Evolutionary conservation across 2,888 invertebrate genomes (phyloP).

Genomic region (Plagodis dolabraria): DNA sequence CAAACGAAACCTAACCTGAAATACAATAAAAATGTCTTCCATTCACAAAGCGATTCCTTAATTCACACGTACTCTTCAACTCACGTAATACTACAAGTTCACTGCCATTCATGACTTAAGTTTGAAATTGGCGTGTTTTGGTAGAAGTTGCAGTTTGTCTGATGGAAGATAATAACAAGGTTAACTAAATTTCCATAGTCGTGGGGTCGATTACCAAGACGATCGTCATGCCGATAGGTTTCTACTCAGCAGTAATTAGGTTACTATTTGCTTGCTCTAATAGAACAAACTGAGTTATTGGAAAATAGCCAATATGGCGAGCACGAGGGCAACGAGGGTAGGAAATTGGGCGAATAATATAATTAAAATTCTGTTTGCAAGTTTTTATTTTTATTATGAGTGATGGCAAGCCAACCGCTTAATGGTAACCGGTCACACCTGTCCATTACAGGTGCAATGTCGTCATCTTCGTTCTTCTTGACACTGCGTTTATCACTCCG

Average conservation of each 20-base stretch:
- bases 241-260: conserved; percentile 50
- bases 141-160: neutral
- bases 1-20: no score
- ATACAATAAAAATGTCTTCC: neutral
- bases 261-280: conserved; percentile 50
- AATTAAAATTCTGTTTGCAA: no score
- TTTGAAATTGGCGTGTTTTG: neutral
- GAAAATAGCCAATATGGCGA: neutral
- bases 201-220: conserved; percentile 60
- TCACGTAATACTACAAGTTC: neutral
- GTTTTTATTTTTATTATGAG: no score
- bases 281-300: conserved; percentile 35
- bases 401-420: no score
- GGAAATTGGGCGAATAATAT: no score
- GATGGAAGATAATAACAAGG: conserved; percentile 32
- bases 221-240: conserved; percentile 54
- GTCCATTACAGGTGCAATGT: no score
- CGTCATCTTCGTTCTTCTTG: no score
- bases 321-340: neutral
- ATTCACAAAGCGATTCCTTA: neutral
- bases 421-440: no score
- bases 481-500: no score
- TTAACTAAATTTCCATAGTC: conserved; percentile 68
- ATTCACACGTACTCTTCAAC: neutral
- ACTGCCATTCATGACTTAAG: neutral